phyloP scores from a whole-genome alignment of 2,113 vertebrate species.

The Probosciger aterrimus region DNA sequence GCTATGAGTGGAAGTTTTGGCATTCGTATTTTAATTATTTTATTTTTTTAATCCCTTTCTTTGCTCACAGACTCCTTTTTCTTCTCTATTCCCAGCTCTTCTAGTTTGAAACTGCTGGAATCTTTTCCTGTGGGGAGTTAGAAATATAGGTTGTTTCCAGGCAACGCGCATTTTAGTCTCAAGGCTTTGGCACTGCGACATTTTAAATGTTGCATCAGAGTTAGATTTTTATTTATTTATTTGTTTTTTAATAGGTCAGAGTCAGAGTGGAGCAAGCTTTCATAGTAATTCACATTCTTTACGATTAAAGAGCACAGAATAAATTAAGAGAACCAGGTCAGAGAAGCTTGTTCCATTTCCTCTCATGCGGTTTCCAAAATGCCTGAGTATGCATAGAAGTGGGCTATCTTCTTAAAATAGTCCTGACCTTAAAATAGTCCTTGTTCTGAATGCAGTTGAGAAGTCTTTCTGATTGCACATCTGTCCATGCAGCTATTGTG shows the following conservation, averaged over 20 bases:
- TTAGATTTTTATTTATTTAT: background rate
- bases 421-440: background rate
- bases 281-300: background rate
- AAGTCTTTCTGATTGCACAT: background rate
- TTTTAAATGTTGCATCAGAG: background rate
- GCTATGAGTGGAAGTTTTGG: background rate
- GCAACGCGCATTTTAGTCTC: background rate
- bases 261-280: background rate
- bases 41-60: background rate
- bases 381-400: background rate
- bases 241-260: background rate
- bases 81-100: background rate
- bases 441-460: background rate
- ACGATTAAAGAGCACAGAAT: background rate
- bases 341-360: background rate
- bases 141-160: background rate
- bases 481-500: background rate
- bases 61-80: background rate
- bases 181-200: background rate
- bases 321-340: background rate
- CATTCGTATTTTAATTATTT: background rate
- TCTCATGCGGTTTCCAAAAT: background rate
- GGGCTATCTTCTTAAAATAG: background rate
- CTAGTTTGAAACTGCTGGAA: background rate
- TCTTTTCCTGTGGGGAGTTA: background rate